Base-by-base conservation (phyloP, 1,140 invertebrate genomes). In the Oryzaephilus surinamensis region DNA sequence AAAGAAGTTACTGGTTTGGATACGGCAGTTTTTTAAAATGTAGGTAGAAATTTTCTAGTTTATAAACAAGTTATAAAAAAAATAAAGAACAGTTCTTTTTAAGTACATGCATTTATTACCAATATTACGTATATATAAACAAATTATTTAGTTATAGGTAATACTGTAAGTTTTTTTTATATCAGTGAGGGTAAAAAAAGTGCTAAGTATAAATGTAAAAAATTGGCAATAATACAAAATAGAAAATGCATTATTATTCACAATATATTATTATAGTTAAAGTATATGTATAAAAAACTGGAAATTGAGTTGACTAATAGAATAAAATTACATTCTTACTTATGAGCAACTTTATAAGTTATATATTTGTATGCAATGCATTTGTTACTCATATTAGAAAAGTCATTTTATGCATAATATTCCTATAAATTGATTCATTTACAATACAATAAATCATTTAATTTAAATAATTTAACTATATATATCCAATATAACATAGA, bases 101-200 rank as follows among this genome's bases (percentile, higher is more conserved):
- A 31, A 41, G 33, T 31, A 41, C 38, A 41, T 20, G 32, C 23
- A 33, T 41, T 26, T 41, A 21, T 13, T 32, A 24, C 23, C 32
- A 33, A 41, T 30, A 34, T 11, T 29, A 16, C 32, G 24, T 41
- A 38, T 23, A 41, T 31, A 27, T 41, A 34, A 41, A 41, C 32
- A 41, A 41, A 41, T 41, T 41, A 31, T 41, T 33, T 41, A 41
- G 33, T n/a, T n/a, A n/a, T n/a, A n/a, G n/a, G n/a, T n/a, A n/a
- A n/a, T n/a, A n/a, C n/a, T n/a, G n/a, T n/a, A n/a, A n/a, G n/a
- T n/a, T n/a, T n/a, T n/a, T n/a, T n/a, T n/a, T n/a, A n/a, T n/a
- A n/a, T n/a, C n/a, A n/a, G n/a, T n/a, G 29, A 29, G 18, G 13
- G 13, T 38, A 38, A 13, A 41, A 41, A 32, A 23, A 40, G 32